phyloP scores from a whole-genome alignment of 1,140 invertebrate genomes.

The Calycopis cecrops region DNA sequence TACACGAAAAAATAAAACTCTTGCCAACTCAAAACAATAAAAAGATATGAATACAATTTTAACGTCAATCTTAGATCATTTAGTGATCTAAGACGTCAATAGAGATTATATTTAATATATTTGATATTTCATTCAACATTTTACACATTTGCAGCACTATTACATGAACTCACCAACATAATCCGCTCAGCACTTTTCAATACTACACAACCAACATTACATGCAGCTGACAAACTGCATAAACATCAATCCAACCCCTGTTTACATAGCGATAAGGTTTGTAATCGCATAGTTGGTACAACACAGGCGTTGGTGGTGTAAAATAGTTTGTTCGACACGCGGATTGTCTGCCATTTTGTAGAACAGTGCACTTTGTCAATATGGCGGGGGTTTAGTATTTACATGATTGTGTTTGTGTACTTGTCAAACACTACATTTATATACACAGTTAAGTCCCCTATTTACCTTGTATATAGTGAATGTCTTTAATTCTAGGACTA shows the following conservation, averaged over 20 bases:
- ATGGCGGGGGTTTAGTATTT: neutral
- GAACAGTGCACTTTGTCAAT: conserved; percentile 5
- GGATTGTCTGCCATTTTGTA: conserved; percentile 4
- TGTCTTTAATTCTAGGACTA: too few relatives aligned
- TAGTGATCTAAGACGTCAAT: too few relatives aligned
- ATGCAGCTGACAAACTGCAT: neutral
- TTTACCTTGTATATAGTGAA: too few relatives aligned
- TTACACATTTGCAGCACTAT: neutral
- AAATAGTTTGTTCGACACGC: conserved; percentile 2
- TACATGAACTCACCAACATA: conserved; percentile 2
- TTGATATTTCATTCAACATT: too few relatives aligned
- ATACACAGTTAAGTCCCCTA: too few relatives aligned
- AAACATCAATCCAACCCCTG: neutral
- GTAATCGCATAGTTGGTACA: neutral
- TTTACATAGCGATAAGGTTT: neutral
- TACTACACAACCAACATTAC: neutral
- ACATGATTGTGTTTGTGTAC: neutral
- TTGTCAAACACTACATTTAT: too few relatives aligned
- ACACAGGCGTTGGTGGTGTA: neutral
- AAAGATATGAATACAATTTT: too few relatives aligned
- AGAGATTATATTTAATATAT: too few relatives aligned
- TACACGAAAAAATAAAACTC: too few relatives aligned
- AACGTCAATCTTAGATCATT: too few relatives aligned
- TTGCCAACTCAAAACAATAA: too few relatives aligned
- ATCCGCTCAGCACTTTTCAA: conserved; percentile 8